These are phyloP conservation scores for Acronicta alni DNA, from an alignment of 2,888 invertebrate genomes.

Conservation along the genomic window DNA sequence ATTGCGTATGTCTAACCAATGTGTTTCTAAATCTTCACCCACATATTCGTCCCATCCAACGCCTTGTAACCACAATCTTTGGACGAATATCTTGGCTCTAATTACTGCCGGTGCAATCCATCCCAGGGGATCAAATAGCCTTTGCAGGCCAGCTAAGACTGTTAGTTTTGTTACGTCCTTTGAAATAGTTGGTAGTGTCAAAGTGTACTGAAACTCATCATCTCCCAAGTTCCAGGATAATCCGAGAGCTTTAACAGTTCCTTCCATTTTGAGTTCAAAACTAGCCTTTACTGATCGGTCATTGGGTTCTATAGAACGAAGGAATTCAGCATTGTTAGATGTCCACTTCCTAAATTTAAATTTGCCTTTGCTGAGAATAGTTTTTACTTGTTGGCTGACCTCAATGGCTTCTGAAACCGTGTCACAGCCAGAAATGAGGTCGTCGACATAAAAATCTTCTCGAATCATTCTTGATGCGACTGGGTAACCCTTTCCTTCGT, in stretches of 20 bases:
- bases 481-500: constrained; percentile 2
- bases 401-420: neutral
- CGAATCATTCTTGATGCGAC: neutral
- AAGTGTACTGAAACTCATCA: constrained; percentile 34
- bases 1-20: constrained; percentile 22
- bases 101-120: constrained; percentile 50
- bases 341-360: constrained; percentile 17
- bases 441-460: constrained; percentile 1
- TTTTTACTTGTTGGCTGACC: constrained; percentile 1
- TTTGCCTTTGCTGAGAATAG: constrained; percentile 6
- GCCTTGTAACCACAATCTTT: constrained; percentile 39
- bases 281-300: constrained; percentile 1
- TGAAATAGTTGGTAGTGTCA: constrained; percentile 2
- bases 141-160: constrained; percentile 38
- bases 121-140: constrained; percentile 41
- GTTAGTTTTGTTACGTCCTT: constrained; percentile 44
- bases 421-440: neutral
- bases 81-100: constrained; percentile 40
- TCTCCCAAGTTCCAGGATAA: constrained; percentile 13
- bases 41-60: constrained; percentile 41
- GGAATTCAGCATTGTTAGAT: constrained; percentile 10
- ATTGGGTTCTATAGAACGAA: constrained; percentile 6
- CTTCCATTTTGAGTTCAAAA: constrained; percentile 9
- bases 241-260: constrained; percentile 12
- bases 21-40: constrained; percentile 15